A percentile compares a stretch with the other conserved stretches of the same genome.
Evolutionary conservation across 2,113 vertebrate genomes (phyloP).

Genomic region (Eonycteris spelaea): DNA sequence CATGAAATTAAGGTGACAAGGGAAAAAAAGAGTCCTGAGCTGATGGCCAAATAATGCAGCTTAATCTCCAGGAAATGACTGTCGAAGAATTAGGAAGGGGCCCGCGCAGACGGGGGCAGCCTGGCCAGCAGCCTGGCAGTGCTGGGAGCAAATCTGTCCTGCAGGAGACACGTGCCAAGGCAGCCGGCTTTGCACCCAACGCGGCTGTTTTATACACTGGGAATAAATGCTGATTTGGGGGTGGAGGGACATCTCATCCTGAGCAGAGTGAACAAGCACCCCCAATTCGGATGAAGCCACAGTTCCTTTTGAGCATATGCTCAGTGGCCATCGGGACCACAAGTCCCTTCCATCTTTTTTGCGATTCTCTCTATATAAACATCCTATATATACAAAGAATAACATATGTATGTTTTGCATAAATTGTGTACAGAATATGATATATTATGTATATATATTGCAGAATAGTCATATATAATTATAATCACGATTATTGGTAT

Average conservation of each 20-base stretch:
- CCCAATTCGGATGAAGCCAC: too few species aligned
- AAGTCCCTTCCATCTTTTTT: background rate
- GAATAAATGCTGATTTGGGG: too few species aligned
- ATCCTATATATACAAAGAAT: background rate
- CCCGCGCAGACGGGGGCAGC: background rate
- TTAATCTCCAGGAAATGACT: background rate
- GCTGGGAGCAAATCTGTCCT: background rate
- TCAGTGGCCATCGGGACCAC: background rate
- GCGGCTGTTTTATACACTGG: rapidly evolving
- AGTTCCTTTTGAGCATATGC: background rate
- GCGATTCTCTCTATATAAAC: background rate
- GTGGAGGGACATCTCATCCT: background rate
- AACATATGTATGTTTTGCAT: background rate
- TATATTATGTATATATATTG: background rate
- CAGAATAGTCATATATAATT: background rate
- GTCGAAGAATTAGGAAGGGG: background rate
- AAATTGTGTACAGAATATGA: background rate
- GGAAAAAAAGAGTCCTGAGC: background rate
- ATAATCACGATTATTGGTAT: too few species aligned
- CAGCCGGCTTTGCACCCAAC: rapidly evolving
- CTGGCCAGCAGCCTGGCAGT: rapidly evolving
- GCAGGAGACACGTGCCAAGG: background rate
- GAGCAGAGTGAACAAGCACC: background rate
- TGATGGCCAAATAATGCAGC: background rate
- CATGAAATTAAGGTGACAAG: slow-evolving; percentile 44